Conservation (phyloP, 2,888 invertebrate genomes). For the Lepidonotus clava region DNA sequence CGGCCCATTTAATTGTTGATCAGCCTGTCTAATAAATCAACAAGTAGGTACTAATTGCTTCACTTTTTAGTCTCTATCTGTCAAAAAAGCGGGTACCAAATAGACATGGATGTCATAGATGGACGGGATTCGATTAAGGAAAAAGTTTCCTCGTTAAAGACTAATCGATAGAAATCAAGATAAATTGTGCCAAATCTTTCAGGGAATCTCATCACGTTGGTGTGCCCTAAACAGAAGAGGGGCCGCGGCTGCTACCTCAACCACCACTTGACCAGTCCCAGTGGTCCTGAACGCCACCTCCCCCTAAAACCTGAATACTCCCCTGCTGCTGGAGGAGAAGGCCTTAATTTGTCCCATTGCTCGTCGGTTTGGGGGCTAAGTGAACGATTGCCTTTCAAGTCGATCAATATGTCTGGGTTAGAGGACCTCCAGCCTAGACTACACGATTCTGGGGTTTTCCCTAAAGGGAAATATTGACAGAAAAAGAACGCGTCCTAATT, state of each 20-base stretch:
- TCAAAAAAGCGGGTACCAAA: too few species aligned
- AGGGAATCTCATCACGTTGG: not conserved
- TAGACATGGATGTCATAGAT: not conserved
- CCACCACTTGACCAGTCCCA: not conserved
- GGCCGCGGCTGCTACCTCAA: not conserved
- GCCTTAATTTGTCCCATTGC: slow-evolving; percentile 27
- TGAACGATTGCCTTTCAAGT: not conserved
- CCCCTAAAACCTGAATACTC: not conserved
- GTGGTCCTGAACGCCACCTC: not conserved
- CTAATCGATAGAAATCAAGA: not conserved
- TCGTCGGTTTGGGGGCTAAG: slow-evolving; percentile 2
- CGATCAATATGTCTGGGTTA: slow-evolving; percentile 11
- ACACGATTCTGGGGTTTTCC: not conserved
- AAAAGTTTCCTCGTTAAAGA: not conserved
- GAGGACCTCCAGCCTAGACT: not conserved
- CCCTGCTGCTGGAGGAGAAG: not conserved
- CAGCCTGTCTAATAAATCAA: too few species aligned
- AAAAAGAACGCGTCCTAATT: not conserved
- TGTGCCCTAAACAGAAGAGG: not conserved
- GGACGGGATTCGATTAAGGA: not conserved
- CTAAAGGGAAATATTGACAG: too few species aligned
- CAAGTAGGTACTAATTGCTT: too few species aligned
- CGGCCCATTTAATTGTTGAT: too few species aligned
- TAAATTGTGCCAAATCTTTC: not conserved
- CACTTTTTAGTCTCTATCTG: too few species aligned